Evolutionary conservation across 2,888 invertebrate species (phyloP).

Genomic region (Parthenolecanium corni): DNA sequence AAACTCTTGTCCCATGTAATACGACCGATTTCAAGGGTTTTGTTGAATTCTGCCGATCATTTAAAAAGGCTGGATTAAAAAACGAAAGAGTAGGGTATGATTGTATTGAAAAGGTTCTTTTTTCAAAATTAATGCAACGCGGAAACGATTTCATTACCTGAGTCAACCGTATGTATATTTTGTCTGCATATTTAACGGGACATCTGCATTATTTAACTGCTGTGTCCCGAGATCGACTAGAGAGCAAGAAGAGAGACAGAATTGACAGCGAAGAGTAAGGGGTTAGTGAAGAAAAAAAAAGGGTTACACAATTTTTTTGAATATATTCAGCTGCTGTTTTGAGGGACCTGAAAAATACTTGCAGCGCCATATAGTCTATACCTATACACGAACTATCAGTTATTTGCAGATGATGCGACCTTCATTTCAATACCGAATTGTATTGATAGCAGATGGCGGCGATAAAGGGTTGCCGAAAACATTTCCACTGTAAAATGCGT

Average conservation of each 20-base stretch:
- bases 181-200: conserved; percentile 27
- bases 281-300: neutral
- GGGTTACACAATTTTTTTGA: conserved; percentile 15
- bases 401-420: conserved; percentile 27
- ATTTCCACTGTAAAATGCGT: neutral
- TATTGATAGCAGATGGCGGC: conserved; percentile 25
- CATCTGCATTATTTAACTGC: conserved; percentile 26
- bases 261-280: no score
- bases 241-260: no score
- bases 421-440: conserved; percentile 18
- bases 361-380: no score
- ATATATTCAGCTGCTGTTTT: conserved; percentile 23
- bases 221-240: conserved; percentile 6
- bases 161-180: conserved; percentile 6
- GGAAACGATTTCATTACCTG: conserved; percentile 28
- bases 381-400: neutral
- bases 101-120: neutral
- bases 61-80: no score
- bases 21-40: no score
- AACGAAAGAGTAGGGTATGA: neutral
- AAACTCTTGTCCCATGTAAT: no score
- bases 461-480: conserved; percentile 12
- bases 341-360: conserved; percentile 6
- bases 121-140: conserved; percentile 24
- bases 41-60: no score